Conservation (phyloP, 2,113 vertebrate species). For the Lophura nycthemera region DNA sequence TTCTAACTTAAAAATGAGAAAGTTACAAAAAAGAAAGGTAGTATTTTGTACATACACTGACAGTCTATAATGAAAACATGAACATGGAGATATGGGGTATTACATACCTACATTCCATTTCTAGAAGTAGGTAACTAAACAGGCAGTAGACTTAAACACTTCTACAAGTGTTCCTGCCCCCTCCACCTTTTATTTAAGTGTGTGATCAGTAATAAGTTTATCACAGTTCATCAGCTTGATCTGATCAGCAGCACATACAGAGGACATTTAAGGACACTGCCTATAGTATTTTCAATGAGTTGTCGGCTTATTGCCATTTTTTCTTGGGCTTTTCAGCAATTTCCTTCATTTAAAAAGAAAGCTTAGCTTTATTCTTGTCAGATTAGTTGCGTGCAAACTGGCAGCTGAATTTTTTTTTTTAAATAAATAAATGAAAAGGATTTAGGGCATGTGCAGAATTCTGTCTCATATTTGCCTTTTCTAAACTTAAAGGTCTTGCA, state of each 20-base stretch:
- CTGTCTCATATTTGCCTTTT: neutral
- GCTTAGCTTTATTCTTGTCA: neutral
- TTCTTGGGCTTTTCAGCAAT: neutral
- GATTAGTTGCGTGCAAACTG: constrained; percentile 22
- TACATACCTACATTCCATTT: neutral
- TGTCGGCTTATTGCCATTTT: constrained; percentile 3
- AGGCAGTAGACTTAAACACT: neutral
- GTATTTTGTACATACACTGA: neutral
- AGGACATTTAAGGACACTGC: constrained; percentile 22
- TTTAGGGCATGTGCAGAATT: constrained; percentile 6
- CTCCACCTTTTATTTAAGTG: neutral
- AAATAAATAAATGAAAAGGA: neutral
- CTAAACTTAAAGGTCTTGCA: constrained; percentile 6
- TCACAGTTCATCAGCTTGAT: neutral
- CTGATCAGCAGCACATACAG: neutral
- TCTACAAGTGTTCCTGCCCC: neutral
- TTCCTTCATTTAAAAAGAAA: constrained; percentile 15
- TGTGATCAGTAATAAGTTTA: neutral
- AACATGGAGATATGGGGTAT: rapidly evolving
- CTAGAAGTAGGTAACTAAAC: neutral
- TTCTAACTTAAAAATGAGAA: neutral
- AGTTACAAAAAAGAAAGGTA: neutral
- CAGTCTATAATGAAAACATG: neutral
- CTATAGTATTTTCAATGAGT: neutral
- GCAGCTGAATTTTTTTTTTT: neutral